Percentiles rank a stretch among this genome's conserved stretches.
Conservation (phyloP, 2,113 vertebrate genomes). For the Sapayoa aenigma region DNA sequence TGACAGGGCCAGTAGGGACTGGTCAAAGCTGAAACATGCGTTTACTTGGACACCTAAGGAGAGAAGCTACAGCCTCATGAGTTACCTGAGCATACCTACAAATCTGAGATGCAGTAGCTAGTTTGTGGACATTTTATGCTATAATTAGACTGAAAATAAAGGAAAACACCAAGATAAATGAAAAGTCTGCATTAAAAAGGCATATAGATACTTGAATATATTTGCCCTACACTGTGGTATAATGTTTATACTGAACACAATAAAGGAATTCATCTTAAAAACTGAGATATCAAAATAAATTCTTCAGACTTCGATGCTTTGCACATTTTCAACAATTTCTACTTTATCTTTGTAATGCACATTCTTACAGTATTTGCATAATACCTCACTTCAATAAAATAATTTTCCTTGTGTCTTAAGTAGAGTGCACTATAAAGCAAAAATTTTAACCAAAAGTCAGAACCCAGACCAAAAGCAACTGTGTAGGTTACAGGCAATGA, state of each 20-base stretch:
- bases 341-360: accelerated
- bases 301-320: background rate
- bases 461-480: background rate
- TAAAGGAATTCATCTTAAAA: background rate
- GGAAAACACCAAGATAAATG: background rate
- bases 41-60: background rate
- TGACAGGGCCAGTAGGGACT: background rate
- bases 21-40: background rate
- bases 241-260: background rate
- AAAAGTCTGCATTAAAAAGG: background rate
- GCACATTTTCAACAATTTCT: background rate
- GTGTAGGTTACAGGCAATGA: background rate
- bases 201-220: background rate
- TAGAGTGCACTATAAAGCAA: background rate
- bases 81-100: background rate
- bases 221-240: background rate
- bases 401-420: background rate
- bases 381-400: background rate
- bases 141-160: background rate
- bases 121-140: background rate
- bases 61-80: background rate
- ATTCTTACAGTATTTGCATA: background rate
- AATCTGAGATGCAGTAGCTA: background rate
- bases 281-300: background rate
- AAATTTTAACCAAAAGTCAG: background rate